These are phyloP conservation scores for Dicentrarchus labrax DNA, from an alignment of 2,113 vertebrate species.

Conservation along the genomic window DNA sequence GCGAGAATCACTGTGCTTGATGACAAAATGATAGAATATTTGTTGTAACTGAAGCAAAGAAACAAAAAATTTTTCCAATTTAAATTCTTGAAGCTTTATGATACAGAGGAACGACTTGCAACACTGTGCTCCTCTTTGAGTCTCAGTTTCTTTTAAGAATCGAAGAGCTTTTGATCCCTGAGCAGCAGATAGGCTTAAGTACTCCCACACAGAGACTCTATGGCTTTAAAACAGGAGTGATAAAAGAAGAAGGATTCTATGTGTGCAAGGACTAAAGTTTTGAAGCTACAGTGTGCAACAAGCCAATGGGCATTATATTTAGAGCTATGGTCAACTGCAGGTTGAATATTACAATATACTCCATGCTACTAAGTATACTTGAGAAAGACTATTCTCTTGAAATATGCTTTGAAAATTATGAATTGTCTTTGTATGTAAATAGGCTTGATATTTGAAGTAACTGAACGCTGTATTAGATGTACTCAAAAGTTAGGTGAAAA, in stretches of 20 bases:
- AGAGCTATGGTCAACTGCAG: not conserved
- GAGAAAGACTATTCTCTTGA: not conserved
- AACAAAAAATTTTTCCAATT: not conserved
- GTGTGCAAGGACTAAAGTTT: not conserved
- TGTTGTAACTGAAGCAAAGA: not conserved
- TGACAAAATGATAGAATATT: not conserved
- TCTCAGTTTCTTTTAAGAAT: not conserved
- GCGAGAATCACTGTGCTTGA: not conserved
- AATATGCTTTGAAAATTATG: no score
- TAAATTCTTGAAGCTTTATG: not conserved
- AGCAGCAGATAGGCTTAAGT: conserved; percentile 2
- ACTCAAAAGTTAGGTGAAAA: no score
- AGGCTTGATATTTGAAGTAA: no score
- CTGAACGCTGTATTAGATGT: no score
- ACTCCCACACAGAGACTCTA: not conserved
- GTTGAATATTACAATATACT: not conserved
- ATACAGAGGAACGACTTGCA: not conserved
- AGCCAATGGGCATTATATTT: not conserved
- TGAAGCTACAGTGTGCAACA: not conserved
- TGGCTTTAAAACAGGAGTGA: not conserved
- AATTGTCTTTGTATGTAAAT: no score
- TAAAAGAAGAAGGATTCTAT: not conserved
- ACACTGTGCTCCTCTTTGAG: not conserved
- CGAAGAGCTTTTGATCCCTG: not conserved
- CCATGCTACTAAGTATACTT: not conserved